These are phyloP conservation scores for Microctenopoma stevenorrisi DNA, from an alignment of 2,797 vertebrate genomes.

Conservation along the genomic window DNA sequence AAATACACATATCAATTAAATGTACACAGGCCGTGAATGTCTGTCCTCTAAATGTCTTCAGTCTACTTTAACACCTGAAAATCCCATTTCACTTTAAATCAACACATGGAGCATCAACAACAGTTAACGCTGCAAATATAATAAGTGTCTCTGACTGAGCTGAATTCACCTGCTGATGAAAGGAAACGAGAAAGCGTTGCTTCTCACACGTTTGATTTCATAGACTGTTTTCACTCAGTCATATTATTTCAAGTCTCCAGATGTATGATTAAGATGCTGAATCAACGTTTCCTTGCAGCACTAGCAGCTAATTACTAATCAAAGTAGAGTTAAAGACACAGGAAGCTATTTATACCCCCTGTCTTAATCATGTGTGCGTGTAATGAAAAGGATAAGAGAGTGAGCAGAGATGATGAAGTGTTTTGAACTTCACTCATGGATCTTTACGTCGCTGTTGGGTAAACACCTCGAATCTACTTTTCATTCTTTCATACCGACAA, in stretches of 20 bases:
- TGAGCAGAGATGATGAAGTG: background rate
- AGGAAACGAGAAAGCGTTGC: conserved; percentile 15
- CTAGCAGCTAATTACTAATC: conserved; percentile 10
- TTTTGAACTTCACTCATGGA: background rate
- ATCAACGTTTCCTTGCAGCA: conserved; percentile 15
- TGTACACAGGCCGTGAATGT: no score
- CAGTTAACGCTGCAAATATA: background rate
- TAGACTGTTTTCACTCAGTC: background rate
- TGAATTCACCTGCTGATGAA: conserved; percentile 19
- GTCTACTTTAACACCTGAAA: background rate
- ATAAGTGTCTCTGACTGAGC: background rate
- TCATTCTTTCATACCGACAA: no score
- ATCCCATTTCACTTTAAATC: background rate
- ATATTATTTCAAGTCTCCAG: conserved; percentile 33
- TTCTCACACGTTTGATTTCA: conserved; percentile 1
- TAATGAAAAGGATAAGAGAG: background rate
- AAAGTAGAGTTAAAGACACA: conserved; percentile 6
- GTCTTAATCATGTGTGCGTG: conserved; percentile 10
- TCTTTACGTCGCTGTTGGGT: background rate
- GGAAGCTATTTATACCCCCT: conserved; percentile 8
- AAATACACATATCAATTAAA: no score
- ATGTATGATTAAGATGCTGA: conserved; percentile 17
- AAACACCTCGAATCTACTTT: background rate
- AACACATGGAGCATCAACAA: background rate
- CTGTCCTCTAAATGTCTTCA: background rate